Conservation (phyloP, 1,140 invertebrate species). For the Caligus rogercresseyi region DNA sequence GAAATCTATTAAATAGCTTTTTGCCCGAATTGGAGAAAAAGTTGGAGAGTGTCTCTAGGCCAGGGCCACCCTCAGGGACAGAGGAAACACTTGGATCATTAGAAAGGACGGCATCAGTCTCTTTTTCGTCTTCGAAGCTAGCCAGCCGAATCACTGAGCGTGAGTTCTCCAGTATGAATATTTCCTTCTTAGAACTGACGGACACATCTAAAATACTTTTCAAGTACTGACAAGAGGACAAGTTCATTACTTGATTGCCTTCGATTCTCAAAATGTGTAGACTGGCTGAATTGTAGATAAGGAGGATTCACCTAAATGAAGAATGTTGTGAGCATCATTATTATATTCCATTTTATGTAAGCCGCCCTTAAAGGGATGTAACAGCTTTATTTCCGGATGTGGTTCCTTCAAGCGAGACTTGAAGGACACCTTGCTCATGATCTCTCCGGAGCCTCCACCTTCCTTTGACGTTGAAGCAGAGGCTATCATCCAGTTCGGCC, state of each 20-base stretch:
- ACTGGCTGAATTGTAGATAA: not conserved
- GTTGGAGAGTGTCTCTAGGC: not conserved
- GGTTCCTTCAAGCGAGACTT: not conserved
- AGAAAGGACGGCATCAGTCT: not conserved
- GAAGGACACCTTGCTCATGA: not conserved
- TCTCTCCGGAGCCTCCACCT: not conserved
- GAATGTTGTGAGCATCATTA: no score
- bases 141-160: not conserved
- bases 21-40: not conserved
- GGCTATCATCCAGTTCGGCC: not conserved
- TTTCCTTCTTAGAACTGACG: not conserved
- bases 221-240: not conserved
- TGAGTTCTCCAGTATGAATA: not conserved
- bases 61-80: not conserved
- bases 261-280: not conserved
- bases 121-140: not conserved
- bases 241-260: not conserved
- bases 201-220: not conserved
- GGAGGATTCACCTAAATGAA: no score
- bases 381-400: not conserved
- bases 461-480: not conserved
- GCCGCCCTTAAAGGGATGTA: no score
- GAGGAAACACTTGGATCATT: not conserved
- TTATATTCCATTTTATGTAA: no score
- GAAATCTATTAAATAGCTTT: not conserved